Conservation (phyloP, 2,797 vertebrate species). For the Glyptemys insculpta region DNA sequence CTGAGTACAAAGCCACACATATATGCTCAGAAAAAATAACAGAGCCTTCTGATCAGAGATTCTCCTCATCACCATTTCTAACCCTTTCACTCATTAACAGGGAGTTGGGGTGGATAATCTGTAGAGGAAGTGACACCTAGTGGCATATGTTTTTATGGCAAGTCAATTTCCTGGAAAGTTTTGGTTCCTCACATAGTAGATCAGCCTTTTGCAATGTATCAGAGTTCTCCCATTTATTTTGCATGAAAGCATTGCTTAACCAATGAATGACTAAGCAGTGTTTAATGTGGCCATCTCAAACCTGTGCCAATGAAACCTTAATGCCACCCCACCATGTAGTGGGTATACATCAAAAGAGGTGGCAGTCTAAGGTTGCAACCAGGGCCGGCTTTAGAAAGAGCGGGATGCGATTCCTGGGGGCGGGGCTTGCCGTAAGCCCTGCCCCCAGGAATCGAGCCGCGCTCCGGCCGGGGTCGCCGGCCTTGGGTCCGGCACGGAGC, state of each 20-base stretch:
- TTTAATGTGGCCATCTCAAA: neutral
- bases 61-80: neutral
- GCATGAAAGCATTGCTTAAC: neutral
- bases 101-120: neutral
- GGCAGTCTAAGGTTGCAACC: neutral
- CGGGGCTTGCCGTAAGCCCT: too few species aligned
- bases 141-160: neutral
- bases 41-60: neutral
- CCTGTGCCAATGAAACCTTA: neutral
- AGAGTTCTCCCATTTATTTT: neutral
- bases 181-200: neutral
- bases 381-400: too few species aligned
- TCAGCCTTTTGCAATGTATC: rapidly evolving
- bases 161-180: neutral
- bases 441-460: too few species aligned
- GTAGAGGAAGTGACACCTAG: constrained; percentile 27
- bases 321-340: rapidly evolving
- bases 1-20: neutral
- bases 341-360: rapidly evolving
- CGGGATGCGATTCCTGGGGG: too few species aligned
- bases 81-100: neutral
- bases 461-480: too few species aligned
- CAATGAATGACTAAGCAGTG: neutral
- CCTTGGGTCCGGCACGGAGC: too few species aligned
- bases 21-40: neutral